A percentile compares a stretch with the other conserved stretches of the same genome.
phyloP scores from a whole-genome alignment of 1,140 invertebrate genomes.

The Zaprionus ghesquierei region DNA sequence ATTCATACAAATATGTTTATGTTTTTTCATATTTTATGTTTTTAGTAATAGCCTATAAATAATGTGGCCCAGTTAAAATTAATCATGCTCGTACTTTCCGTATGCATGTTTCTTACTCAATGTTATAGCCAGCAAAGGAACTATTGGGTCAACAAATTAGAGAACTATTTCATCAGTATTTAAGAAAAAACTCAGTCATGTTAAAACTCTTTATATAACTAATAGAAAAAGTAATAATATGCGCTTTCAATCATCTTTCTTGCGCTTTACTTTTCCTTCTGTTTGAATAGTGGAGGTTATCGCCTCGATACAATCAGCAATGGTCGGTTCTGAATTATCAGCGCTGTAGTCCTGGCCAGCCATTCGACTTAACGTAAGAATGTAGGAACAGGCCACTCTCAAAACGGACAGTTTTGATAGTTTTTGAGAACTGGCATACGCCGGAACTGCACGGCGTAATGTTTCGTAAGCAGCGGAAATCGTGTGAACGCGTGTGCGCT shows the following conservation, averaged over 20 bases:
- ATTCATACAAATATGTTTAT: not conserved
- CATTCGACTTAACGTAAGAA: constrained; percentile 90
- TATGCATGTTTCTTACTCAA: not conserved
- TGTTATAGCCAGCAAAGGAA: constrained; percentile 31
- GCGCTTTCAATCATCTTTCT: constrained; percentile 88
- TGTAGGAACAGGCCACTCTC: constrained; percentile 95
- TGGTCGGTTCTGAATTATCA: constrained; percentile 83
- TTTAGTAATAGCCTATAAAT: not conserved
- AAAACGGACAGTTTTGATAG: constrained; percentile 95
- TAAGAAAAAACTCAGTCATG: constrained; percentile 45
- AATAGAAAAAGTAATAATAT: not conserved
- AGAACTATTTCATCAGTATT: constrained; percentile 18
- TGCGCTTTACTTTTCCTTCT: constrained; percentile 94
- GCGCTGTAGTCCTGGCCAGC: constrained; percentile 86
- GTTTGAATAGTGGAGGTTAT: constrained; percentile 95
- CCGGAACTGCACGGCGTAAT: constrained; percentile 91
- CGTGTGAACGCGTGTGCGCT: constrained; percentile 95
- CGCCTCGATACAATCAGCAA: constrained; percentile 91
- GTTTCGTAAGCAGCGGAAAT: constrained; percentile 97
- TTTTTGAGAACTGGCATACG: constrained; percentile 96
- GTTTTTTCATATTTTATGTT: not conserved
- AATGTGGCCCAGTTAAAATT: not conserved
- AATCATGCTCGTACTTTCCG: not conserved
- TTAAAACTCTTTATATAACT: constrained; percentile 27
- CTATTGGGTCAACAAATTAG: constrained; percentile 20